Base-by-base conservation (phyloP, 2,797 vertebrate species). In the Alfaro cultratus region DNA sequence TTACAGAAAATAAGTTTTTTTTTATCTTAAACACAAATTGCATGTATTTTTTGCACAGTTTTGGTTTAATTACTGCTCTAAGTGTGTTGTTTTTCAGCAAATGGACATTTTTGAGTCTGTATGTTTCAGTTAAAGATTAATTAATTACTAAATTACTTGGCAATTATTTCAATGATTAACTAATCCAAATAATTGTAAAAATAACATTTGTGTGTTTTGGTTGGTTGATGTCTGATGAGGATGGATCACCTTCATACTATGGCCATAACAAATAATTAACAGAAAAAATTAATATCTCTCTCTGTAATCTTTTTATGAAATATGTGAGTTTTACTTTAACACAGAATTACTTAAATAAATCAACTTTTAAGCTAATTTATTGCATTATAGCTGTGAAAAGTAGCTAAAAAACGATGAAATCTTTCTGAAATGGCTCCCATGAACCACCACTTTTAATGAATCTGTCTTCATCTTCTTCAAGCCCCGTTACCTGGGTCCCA, bases 401-500 rank as follows among this genome's bases (percentile, higher is more conserved):
- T 60, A 67, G 2, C 62, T 21, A 3, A 39, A 41, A 68, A 41
- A 41, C 21, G 12, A 41, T 2, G 23, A 13, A 26, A 34, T 64
- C 15, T 64, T 34, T 18, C 34, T 9, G 16, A 85, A 74, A 39
- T 46, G 43, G 82, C 77, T 80, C 77, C 79, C 6, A 43, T 74
- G 77, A 78, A 60, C 43, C 83, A 80, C 86, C 76, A 85, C 85
- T 74, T 86, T 88, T 83, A 87, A 83, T 78, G 51, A 84, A 85
- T 89, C 86, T 55, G 88, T 88, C 87, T 80, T 84, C 83, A 71
- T 87, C 47, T 75, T 34, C 78, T 81, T 36, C 80, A 16, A 36
- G 1, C 1, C 1, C 36, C 51, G 21, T 45, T 23, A 34, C 72
- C 10, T 36, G 8, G 55, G 31, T 51, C 81, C 82, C 55, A 46